Evolutionary conservation across 2,888 invertebrate species (phyloP), one percentile per base, ranked within the genome.

Genomic region (Idaea dimidiata): DNA sequence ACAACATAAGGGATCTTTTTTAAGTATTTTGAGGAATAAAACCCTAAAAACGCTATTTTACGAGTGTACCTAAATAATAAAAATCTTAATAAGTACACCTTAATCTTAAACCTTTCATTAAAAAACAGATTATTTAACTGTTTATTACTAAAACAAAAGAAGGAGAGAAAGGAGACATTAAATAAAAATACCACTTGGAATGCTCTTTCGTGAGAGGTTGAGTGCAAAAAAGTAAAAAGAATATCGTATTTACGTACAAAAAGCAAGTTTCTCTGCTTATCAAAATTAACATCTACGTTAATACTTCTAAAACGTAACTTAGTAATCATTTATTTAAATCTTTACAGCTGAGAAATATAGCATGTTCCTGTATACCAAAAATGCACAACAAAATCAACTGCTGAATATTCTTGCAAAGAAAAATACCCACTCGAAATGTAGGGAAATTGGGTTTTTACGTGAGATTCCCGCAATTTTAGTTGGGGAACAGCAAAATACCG

Each of bases 381-480:
- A 43, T 43, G 43, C 43, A 43, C 43, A 43, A 43, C 8, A 43
- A 43, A 43, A 43, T 14, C 43, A 43, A 43, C 43, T 43, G 43
- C 43, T 43, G 43, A 43, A 10, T 43, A 43, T 43, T 43, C 18
- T 14, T 17, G 14, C 18, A 18, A 17, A 56, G 18, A 17, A 56
- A 54, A 16, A 24, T 14, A 56, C 24, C 24, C 33, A 54, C 59
- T 63, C 53, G 61, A 59, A 61, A 61, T 54, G 61, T 57, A 59
- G 14, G 58, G 54, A 55, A 63, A 57, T 63, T 61, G 24, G 53
- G 59, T 33, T 24, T 56, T 14, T 14, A 32, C 32, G 61, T 61
- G 61, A 63, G 69, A 64, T 69, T 63, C 57, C 58, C 61, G 59
- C 64, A 61, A 55, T 63, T 65, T 58, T 66, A 59, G 64, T 69